These are phyloP conservation scores for Leptopilina clavipes DNA, from an alignment of 1,140 invertebrate genomes.

Conservation along the genomic window DNA sequence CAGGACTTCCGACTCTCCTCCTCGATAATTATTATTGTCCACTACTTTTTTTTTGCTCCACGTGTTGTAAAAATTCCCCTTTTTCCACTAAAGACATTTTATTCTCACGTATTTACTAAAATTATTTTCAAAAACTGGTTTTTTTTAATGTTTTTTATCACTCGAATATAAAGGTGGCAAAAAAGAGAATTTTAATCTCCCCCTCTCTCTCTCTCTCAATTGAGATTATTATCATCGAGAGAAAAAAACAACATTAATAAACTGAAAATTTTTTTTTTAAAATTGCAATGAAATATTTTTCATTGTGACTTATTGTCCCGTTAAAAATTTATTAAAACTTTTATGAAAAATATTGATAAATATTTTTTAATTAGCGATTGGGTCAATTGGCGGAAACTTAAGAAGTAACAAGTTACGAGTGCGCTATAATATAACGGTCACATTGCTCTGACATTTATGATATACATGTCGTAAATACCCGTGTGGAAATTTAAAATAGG, in stretches of 20 bases:
- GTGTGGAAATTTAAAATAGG: no score
- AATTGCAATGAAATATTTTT: no score
- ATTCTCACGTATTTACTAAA: conserved; percentile 5
- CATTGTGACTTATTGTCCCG: neutral
- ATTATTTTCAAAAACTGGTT: conserved; percentile 25
- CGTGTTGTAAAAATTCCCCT: neutral
- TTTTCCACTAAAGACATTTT: neutral
- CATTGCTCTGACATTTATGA: conserved; percentile 28
- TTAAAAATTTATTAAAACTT: neutral
- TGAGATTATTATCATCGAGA: neutral
- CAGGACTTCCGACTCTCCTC: conserved; percentile 20
- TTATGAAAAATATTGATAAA: neutral
- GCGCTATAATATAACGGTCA: conserved; percentile 34
- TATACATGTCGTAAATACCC: conserved; percentile 32
- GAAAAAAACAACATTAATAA: neutral
- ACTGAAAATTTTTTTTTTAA: no score
- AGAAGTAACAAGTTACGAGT: conserved; percentile 3
- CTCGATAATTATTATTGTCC: conserved; percentile 11
- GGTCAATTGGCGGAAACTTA: conserved; percentile 8
- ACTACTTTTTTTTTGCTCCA: neutral
- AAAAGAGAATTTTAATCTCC: neutral
- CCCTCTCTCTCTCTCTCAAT: neutral
- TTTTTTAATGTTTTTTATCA: conserved; percentile 12
- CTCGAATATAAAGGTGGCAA: neutral
- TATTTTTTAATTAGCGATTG: conserved; percentile 1